phyloP scores from a whole-genome alignment of 2,797 vertebrate species.

The Cephalopachus bancanus region DNA sequence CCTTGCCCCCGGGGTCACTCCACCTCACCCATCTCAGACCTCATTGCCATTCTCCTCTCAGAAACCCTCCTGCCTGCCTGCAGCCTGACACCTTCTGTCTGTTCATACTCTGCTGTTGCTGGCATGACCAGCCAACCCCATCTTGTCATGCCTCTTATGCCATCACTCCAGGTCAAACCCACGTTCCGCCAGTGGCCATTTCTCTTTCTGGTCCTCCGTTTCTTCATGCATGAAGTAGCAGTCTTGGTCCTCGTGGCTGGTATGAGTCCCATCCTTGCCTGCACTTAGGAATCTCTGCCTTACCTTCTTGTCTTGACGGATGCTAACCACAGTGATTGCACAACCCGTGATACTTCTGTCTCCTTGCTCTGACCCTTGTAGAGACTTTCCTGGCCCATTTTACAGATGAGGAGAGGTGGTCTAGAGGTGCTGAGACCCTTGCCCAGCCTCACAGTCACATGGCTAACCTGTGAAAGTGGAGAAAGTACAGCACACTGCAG shows the following conservation, averaged over 20 bases:
- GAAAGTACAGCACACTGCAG: too few relatives aligned
- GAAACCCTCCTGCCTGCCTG: not conserved
- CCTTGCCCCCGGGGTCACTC: too few relatives aligned
- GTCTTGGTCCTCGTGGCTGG: not conserved
- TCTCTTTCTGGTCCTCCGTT: too few relatives aligned
- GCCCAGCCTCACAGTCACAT: not conserved
- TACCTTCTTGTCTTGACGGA: accelerated
- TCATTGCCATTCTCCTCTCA: not conserved
- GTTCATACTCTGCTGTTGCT: not conserved
- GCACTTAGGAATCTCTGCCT: too few relatives aligned
- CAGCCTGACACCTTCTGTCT: not conserved
- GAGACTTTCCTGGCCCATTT: not conserved
- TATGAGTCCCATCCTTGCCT: accelerated
- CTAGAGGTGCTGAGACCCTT: not conserved
- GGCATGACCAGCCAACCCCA: accelerated
- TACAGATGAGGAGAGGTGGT: not conserved
- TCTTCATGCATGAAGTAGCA: accelerated
- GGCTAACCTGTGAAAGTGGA: accelerated
- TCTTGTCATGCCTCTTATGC: too few relatives aligned
- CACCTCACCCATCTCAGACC: not conserved
- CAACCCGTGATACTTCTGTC: accelerated
- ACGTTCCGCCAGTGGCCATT: accelerated
- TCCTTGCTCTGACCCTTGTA: not conserved
- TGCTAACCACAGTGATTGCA: accelerated
- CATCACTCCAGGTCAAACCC: not conserved